Percentiles rank a stretch among this genome's conserved stretches.
Evolutionary conservation across 2,888 invertebrate genomes (phyloP).

Genomic region (Lampropteryx suffumata): DNA sequence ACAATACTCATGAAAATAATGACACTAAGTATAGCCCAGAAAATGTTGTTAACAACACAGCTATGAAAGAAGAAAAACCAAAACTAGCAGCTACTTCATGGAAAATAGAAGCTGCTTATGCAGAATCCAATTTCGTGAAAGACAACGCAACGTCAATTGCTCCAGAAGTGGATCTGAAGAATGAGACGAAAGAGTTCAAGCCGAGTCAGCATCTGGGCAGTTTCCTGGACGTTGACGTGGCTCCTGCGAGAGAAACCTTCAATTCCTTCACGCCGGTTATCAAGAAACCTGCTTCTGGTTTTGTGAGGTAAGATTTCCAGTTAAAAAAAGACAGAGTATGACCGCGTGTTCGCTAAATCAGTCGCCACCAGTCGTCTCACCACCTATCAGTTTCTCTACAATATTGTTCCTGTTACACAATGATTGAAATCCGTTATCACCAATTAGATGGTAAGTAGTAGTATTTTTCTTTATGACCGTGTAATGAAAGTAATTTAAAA

Average conservation of each 20-base stretch:
- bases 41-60: constrained; percentile 11
- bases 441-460: too few species aligned
- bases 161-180: constrained; percentile 39
- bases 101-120: constrained; percentile 57
- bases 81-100: constrained; percentile 44
- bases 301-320: constrained; percentile 45
- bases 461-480: too few species aligned
- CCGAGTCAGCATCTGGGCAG: constrained; percentile 79
- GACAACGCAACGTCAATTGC: constrained; percentile 33
- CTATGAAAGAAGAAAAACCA: constrained; percentile 24
- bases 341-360: too few species aligned
- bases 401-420: too few species aligned
- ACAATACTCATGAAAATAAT: constrained; percentile 10
- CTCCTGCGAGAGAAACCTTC: constrained; percentile 39
- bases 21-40: constrained; percentile 12
- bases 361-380: too few species aligned
- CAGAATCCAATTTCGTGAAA: constrained; percentile 43
- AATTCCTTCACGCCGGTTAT: constrained; percentile 41
- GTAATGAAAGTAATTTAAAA: too few species aligned
- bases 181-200: constrained; percentile 61
- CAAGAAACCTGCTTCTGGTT: constrained; percentile 48
- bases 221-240: constrained; percentile 67
- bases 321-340: too few species aligned
- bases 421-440: too few species aligned
- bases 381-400: too few species aligned